Evolutionary conservation across 2,888 invertebrate species (phyloP).

Genomic region (Arrhopalites spinosus): DNA sequence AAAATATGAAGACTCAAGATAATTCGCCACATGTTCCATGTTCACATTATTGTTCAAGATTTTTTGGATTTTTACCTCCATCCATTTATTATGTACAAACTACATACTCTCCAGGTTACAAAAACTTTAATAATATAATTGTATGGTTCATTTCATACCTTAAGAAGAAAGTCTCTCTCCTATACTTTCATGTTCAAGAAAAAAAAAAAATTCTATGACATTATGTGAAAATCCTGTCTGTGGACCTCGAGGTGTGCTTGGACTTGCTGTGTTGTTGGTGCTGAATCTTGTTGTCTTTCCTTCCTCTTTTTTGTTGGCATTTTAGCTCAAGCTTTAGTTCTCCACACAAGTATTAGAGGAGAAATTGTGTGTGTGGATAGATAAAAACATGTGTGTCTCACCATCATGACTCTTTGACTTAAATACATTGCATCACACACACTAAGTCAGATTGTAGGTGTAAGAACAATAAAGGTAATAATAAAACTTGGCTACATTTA

Average conservation of each 20-base stretch:
- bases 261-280: neutral
- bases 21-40: constrained; percentile 17
- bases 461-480: too few relatives aligned
- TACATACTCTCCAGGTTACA: constrained; percentile 5
- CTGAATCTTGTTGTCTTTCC: neutral
- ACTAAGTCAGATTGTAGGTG: too few relatives aligned
- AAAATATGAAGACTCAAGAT: neutral
- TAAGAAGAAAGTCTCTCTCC: constrained; percentile 6
- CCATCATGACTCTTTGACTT: too few relatives aligned
- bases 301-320: neutral
- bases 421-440: too few relatives aligned
- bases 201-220: neutral
- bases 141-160: constrained; percentile 11
- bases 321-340: neutral
- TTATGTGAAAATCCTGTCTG: neutral
- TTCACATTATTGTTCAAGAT: too few relatives aligned
- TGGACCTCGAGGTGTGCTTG: neutral
- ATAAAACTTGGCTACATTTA: too few relatives aligned
- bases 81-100: neutral
- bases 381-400: too few relatives aligned
- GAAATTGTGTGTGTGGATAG: too few relatives aligned
- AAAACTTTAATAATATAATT: constrained; percentile 10
- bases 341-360: too few relatives aligned
- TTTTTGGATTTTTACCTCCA: too few relatives aligned
- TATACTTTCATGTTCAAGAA: neutral